Conservation (phyloP, 1,140 invertebrate species). For the Neodiprion pinetum region DNA sequence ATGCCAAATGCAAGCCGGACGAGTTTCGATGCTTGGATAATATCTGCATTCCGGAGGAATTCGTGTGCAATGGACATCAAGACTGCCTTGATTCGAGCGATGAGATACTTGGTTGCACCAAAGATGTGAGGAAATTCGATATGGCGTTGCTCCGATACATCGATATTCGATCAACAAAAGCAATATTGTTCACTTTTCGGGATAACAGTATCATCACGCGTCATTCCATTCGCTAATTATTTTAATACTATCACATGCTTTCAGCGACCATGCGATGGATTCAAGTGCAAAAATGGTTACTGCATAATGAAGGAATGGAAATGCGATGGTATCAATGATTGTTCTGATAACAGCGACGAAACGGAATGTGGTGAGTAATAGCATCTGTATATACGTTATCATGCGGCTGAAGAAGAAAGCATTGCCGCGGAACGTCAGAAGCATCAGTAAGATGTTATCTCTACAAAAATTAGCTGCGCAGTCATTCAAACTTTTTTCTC, state of each 20-base stretch:
- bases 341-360: conserved; percentile 73
- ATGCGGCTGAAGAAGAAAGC: background rate
- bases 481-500: background rate
- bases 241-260: conserved; percentile 12
- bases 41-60: conserved; percentile 75
- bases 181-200: background rate
- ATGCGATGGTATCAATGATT: conserved; percentile 72
- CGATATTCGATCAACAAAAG: background rate
- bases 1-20: background rate
- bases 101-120: conserved; percentile 73
- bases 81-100: conserved; percentile 82
- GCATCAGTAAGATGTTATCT: too few species aligned
- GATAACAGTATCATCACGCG: conserved; percentile 12
- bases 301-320: conserved; percentile 70
- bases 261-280: conserved; percentile 52
- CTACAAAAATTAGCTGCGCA: too few species aligned
- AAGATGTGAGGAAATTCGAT: conserved; percentile 36
- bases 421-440: too few species aligned
- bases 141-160: background rate
- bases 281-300: conserved; percentile 66
- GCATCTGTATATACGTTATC: conserved; percentile 16
- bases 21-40: conserved; percentile 64
- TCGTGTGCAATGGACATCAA: conserved; percentile 78
- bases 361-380: conserved; percentile 67
- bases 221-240: conserved; percentile 8